Conservation (phyloP, 1,140 invertebrate species). For the Artemia franciscana region DNA sequence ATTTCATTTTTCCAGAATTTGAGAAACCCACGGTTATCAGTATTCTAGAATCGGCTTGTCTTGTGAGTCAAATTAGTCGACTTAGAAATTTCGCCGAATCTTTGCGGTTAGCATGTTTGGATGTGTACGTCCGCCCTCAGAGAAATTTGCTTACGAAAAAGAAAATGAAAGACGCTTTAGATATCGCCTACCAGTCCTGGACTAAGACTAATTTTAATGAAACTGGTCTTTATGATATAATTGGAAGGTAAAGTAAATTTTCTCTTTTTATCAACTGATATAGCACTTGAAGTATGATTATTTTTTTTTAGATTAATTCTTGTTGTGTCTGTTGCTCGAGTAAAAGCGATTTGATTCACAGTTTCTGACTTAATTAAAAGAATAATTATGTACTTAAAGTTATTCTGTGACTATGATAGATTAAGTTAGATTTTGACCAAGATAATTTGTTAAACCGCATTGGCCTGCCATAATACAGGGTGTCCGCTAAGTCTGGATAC, state of each 20-base stretch:
- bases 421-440: no score
- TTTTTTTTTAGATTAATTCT: no score
- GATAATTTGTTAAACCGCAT: no score
- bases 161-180: not conserved
- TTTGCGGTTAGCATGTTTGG: slow-evolving; percentile 30
- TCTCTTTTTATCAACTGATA: no score
- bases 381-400: no score
- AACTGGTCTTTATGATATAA: not conserved
- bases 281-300: no score
- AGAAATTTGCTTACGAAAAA: slow-evolving; percentile 8
- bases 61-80: slow-evolving; percentile 35
- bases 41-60: slow-evolving; percentile 33
- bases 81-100: slow-evolving; percentile 28
- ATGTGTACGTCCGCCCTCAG: slow-evolving; percentile 38
- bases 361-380: no score
- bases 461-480: no score
- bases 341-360: no score
- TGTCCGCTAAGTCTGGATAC: no score
- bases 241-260: not conserved
- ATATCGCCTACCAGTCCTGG: not conserved
- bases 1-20: slow-evolving; percentile 22
- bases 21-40: slow-evolving; percentile 19
- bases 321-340: no score
- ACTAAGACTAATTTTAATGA: not conserved
- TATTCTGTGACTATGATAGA: no score